Percentiles rank a stretch among this genome's conserved stretches.
These are phyloP conservation scores for Nasalis larvatus DNA, from an alignment of 2,113 vertebrate species.

Conservation along the genomic window DNA sequence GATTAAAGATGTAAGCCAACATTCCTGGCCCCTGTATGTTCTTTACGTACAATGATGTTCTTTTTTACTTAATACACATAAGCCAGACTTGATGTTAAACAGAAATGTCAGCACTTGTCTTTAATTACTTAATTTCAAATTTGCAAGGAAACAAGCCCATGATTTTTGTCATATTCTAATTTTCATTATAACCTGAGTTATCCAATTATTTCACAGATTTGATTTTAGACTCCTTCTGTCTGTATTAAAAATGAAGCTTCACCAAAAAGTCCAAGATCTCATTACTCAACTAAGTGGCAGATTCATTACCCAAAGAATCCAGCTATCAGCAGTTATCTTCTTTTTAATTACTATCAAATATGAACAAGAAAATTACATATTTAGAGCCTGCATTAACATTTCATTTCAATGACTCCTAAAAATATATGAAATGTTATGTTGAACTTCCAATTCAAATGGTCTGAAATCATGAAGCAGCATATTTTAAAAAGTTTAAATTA, in stretches of 20 bases:
- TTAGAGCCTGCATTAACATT: not conserved
- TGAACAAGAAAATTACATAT: not conserved
- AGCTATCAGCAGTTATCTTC: not conserved
- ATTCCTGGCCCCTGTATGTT: not conserved
- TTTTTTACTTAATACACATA: not conserved
- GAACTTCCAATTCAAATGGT: not conserved
- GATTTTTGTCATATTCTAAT: not conserved
- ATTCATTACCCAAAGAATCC: not conserved
- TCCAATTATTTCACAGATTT: not conserved
- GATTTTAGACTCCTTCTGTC: not conserved
- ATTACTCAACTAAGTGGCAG: not conserved
- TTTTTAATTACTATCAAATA: not conserved
- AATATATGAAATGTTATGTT: not conserved
- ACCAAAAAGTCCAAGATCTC: not conserved
- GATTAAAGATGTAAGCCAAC: too few species aligned
- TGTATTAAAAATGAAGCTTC: not conserved
- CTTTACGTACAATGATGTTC: not conserved
- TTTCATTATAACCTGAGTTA: not conserved
- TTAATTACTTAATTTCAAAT: slow-evolving; percentile 5
- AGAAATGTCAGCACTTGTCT: not conserved
- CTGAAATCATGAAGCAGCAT: not conserved
- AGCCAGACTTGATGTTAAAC: not conserved
- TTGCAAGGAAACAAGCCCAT: not conserved
- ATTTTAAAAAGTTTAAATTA: slow-evolving; percentile 6
- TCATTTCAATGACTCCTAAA: not conserved